Base-by-base conservation (phyloP, 1,140 invertebrate species). In the Drosophila sp. region DNA sequence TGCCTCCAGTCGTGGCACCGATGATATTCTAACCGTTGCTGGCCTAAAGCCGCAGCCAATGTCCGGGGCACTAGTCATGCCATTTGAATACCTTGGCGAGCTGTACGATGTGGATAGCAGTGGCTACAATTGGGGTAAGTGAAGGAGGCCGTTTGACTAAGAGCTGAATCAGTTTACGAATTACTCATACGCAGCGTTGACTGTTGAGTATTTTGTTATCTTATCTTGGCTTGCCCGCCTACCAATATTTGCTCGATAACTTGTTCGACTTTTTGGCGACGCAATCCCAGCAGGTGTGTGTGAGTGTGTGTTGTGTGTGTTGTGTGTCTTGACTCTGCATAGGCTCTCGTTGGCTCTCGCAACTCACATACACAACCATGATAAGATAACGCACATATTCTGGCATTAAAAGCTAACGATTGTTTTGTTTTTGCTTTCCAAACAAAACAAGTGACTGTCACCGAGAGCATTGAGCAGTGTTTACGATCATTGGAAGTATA, bases 61-160 rank as follows among this genome's bases (percentile, higher is more conserved):
- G 40, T 87, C 76, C 2, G 90, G 90, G 2, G 90, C 89, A 11
- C 56, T 91, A 13, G 48, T 84, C 11, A 76, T 80, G 70, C 45
- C 72, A 13, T 67, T 48, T 27, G 89, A 82, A 14, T 91, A 90
- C 38, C 50, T 91, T 66, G 90, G 83, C 25, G 90, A 91, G 56
- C 76, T 91, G 41, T 89, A 72, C 59, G 90, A 91, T 71, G 53
- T 87, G 66, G 76, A 76, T 58, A 46, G 45, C 54, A 89, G 71
- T 67, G 90, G 90, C 51, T 91, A 91, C 59, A 89, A 91, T 66
- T 91, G 90, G 90, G 78, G 90, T 91, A 78, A 91, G 90, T 86
- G 25, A 51, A 14, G 0, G 0, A 16, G 7, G 14, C 13, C 16
- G 57, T 25, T 7, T 4, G 4, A 40, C 25, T 16, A 7, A 40